Base-by-base conservation (phyloP, 1,140 invertebrate species). In the Drosophila gunungcola region DNA sequence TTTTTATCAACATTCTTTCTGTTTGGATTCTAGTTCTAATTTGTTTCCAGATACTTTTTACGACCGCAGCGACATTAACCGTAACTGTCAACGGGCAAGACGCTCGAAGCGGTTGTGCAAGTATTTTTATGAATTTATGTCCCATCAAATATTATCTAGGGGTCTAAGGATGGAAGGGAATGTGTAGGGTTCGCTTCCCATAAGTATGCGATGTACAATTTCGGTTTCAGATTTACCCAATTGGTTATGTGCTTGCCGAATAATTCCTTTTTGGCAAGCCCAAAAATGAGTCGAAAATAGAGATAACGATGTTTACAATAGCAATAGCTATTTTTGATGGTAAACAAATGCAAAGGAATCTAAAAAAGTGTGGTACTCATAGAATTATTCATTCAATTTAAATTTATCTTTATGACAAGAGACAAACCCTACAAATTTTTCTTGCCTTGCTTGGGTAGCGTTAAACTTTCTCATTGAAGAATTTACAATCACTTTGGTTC, bases 141-240 rank as follows among this genome's bases (percentile, higher is more conserved):
- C 34, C 64, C 79, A 88, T 88, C 74, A 86, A 86, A 89, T 88
- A 62, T 83, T 86, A 88, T 86, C 83, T 77, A 45, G 65, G 27
- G 58, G 65, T 73, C 76, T 55, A 36, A 3, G 41, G 32, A 64
- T 27, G 21, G 5, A n/a, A 4, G 34, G 16, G 32, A 5, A n/a
- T 56, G 49, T 25, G 42, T 45, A 43, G 32, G 25, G 48, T 16
- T 27, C 10, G 45, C 25, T 13, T 32, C 12, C n/a, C 3, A 52
- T 5, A 49, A 29, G 25, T n/a, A 7, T 25, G 25, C 16, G 7
- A 32, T 7, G 51, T 53, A 53, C 13, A 53, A 38, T 43, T 39
- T 27, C 9, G 10, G 34, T 45, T 21, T 61, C 10, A 61, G 55
- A 43, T 62, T 62, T 58, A 57, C 39, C 32, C 34, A 25, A 48